phyloP scores from a whole-genome alignment of 2,888 invertebrate species.

The Drepanosiphum platanoidis region DNA sequence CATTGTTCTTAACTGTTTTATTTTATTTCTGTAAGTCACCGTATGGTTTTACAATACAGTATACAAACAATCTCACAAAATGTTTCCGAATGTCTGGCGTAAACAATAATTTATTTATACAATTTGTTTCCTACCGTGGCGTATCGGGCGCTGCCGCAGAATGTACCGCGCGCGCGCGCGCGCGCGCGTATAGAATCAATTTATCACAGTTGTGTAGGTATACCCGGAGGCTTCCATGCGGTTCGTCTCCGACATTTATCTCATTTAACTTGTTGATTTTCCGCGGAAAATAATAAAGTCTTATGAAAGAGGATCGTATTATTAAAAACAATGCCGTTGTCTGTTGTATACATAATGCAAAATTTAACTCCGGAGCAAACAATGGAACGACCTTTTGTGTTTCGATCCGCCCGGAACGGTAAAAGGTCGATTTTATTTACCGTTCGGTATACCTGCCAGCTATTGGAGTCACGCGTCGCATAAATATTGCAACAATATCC shows the following conservation, averaged over 20 bases:
- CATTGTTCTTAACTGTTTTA: no score
- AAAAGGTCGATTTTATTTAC: conserved; percentile 11
- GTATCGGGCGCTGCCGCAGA: no score
- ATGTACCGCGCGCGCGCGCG: no score
- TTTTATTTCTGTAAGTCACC: no score
- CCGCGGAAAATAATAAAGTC: not conserved
- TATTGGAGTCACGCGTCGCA: not conserved
- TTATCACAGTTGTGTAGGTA: no score
- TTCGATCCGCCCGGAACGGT: not conserved
- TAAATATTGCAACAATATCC: conserved; percentile 1
- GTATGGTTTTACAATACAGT: no score
- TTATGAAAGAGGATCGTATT: not conserved
- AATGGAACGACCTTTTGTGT: not conserved
- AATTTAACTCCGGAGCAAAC: not conserved
- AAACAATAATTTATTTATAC: no score
- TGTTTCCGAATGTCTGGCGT: no score
- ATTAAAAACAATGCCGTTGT: not conserved
- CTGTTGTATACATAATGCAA: not conserved
- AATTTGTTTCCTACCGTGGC: no score
- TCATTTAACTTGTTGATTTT: not conserved
- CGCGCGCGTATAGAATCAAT: no score
- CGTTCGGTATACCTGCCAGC: not conserved
- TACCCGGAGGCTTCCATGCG: no score
- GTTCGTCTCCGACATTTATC: not conserved
- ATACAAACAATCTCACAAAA: no score